Evolutionary conservation across 2,797 vertebrate species (phyloP), one percentile per base, ranked within the genome.

Genomic region (Semaprochilodus insignis): DNA sequence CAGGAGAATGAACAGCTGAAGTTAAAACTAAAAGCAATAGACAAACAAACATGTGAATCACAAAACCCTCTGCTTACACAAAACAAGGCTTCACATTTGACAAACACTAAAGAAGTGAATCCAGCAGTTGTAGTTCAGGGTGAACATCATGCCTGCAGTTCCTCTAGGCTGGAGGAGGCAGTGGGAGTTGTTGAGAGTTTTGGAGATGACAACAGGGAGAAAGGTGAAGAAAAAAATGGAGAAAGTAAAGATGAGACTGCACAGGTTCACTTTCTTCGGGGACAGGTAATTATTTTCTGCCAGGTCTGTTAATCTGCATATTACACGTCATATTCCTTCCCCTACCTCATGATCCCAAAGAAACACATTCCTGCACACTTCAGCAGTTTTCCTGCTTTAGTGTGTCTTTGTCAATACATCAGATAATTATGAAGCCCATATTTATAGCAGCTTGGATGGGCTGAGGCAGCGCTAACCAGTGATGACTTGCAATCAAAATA

Each of bases 1-100:
- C 70, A 31, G 72, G 87, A 92, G 75, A 93, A 93, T 75, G 74
- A 82, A 66, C 83, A 86, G 57, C 82, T 93, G 55, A 90, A 90
- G 88, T 81, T 86, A 77, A 91, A 81, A 87, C 63, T 89, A 31
- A 31, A 86, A 25, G 44, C 19, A 16, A 23, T 72, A 27, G 75
- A 63, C 1, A 11, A 40, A 36, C 54, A 83, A 59, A n/a, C 76
- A 11, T n/a, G 3, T 78, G 60, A 25, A 27, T 5, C 54, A 52
- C 51, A 70, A 48, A 31, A 52, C n/a, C 17, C 60, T 71, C 23
- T 31, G 16, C 21, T 59, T n/a, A 67, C 51, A 72, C 71, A 78
- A 66, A 48, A 85, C 21, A 27, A 27, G 51, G 25, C 55, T 25
- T 74, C 48, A 31, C 0, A 51, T 72, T 57, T 78, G 25, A 55